A percentile compares a stretch with the other conserved stretches of the same genome.
These are phyloP conservation scores for Apamea sordens DNA, from an alignment of 2,888 invertebrate species.

Conservation along the genomic window DNA sequence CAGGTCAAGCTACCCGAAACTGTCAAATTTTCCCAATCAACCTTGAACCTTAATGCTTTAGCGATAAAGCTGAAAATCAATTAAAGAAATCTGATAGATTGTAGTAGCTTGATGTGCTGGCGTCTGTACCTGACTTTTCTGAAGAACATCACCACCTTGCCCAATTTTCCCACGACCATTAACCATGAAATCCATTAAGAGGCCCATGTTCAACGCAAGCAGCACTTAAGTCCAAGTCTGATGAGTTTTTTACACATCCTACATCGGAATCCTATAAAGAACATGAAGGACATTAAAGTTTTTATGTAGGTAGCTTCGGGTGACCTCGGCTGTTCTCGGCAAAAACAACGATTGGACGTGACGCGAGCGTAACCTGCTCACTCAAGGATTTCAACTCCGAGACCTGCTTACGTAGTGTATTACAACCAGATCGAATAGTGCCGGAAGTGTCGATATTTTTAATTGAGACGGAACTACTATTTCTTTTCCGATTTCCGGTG, in stretches of 20 bases:
- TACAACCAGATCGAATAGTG: slow-evolving; percentile 20
- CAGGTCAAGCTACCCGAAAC: too few relatives aligned
- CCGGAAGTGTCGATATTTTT: slow-evolving; percentile 39
- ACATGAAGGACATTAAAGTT: slow-evolving; percentile 39
- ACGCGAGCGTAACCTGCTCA: slow-evolving; percentile 17
- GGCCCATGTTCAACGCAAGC: background rate
- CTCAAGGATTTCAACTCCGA: slow-evolving; percentile 58
- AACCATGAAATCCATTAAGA: slow-evolving; percentile 10
- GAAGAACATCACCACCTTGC: background rate
- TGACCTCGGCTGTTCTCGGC: slow-evolving; percentile 41
- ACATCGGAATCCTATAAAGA: slow-evolving; percentile 17
- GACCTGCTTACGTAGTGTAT: background rate
- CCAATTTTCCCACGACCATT: slow-evolving; percentile 13
- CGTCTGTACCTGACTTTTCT: background rate
- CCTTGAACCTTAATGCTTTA: too few relatives aligned
- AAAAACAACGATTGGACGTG: slow-evolving; percentile 55
- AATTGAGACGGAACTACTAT: slow-evolving; percentile 24
- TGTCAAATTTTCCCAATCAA: too few relatives aligned
- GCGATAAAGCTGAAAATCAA: too few relatives aligned
- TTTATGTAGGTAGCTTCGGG: slow-evolving; percentile 31
- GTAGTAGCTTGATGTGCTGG: too few relatives aligned
- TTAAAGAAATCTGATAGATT: too few relatives aligned
- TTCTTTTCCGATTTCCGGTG: slow-evolving; percentile 12
- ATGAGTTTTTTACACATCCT: background rate
- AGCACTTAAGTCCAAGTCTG: background rate